phyloP scores from a whole-genome alignment of 35 echinoderm and acorn worm genomes.

The Acanthaster planci region DNA sequence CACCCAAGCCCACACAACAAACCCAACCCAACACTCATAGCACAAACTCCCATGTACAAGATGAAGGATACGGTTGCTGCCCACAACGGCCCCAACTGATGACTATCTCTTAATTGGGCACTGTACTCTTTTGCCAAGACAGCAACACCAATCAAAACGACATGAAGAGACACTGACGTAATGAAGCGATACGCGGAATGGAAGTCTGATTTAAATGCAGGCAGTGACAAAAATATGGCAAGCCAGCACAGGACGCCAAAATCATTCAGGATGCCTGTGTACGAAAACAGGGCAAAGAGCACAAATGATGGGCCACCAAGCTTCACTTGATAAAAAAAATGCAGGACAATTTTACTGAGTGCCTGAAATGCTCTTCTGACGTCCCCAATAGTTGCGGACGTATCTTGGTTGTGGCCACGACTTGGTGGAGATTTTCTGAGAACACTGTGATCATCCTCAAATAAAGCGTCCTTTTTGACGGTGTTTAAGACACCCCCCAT shows the following conservation, averaged over 20 bases:
- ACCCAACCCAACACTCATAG: neutral
- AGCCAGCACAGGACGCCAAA: slow-evolving; percentile 1
- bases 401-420: no score
- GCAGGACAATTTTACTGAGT: neutral
- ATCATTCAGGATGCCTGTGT: neutral
- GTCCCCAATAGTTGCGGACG: no score
- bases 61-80: neutral
- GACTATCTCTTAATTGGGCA: neutral
- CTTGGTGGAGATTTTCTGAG: no score
- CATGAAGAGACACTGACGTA: neutral
- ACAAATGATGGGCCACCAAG: neutral
- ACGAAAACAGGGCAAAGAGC: neutral
- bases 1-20: neutral
- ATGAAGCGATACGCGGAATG: slow-evolving; percentile 11
- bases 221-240: neutral
- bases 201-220: neutral
- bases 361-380: neutral
- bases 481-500: neutral
- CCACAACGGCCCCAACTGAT: neutral
- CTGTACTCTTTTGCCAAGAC: neutral
- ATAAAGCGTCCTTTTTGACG: neutral
- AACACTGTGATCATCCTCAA: no score
- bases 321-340: neutral
- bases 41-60: neutral
- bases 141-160: neutral